Conservation (phyloP, 2,888 invertebrate genomes). For the Tipula unca region DNA sequence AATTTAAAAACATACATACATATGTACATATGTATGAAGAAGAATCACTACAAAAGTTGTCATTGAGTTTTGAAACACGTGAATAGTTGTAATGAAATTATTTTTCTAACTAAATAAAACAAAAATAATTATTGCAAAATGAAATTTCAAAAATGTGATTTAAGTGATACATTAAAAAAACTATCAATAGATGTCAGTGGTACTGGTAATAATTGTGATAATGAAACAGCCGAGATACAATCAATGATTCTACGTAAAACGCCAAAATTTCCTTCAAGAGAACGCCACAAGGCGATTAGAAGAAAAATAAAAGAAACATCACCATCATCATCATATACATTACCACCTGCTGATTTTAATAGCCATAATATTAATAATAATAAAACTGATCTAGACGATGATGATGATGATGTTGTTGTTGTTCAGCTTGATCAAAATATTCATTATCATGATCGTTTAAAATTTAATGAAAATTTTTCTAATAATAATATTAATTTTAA, state of each 20-base stretch:
- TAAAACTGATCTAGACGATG: neutral
- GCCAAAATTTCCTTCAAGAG: constrained; percentile 59
- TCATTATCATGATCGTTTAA: neutral
- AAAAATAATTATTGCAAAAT: neutral
- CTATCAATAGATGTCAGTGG: neutral
- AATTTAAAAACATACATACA: too few relatives aligned
- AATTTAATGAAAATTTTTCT: neutral
- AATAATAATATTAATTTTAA: neutral
- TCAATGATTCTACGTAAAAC: constrained; percentile 45
- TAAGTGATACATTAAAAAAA: neutral
- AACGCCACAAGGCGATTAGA: constrained; percentile 57
- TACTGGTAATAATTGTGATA: neutral
- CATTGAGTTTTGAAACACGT: neutral
- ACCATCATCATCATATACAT: neutral
- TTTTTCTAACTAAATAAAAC: neutral
- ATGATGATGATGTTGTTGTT: neutral
- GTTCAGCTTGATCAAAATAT: neutral
- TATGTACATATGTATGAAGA: too few relatives aligned
- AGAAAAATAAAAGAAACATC: constrained; percentile 39
- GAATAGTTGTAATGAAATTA: neutral
- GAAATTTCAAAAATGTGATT: neutral
- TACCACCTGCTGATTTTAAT: neutral
- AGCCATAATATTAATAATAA: neutral
- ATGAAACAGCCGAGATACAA: constrained; percentile 29
- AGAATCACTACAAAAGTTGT: neutral